A percentile compares a stretch with the other conserved stretches of the same genome.
Evolutionary conservation across 2,888 invertebrate species (phyloP).

Genomic region (Calameuta filiformis): DNA sequence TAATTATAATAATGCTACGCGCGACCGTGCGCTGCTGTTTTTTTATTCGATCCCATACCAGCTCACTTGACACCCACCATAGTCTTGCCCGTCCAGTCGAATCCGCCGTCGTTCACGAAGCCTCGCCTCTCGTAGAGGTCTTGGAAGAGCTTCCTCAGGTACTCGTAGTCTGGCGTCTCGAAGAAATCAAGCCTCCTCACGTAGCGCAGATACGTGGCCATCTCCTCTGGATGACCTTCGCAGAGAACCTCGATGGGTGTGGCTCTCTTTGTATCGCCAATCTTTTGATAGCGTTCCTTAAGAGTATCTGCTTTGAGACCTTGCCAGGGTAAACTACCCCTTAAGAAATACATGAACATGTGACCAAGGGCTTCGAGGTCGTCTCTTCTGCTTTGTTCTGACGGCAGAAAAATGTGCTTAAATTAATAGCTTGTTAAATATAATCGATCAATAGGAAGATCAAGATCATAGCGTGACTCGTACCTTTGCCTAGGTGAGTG

Average conservation of each 20-base stretch:
- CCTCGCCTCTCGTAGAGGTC: conserved; percentile 90
- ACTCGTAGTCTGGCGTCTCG: conserved; percentile 99
- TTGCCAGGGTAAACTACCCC: conserved; percentile 99
- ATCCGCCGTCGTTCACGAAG: conserved; percentile 90
- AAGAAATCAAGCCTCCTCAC: conserved; percentile 98
- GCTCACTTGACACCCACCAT: conserved; percentile 67
- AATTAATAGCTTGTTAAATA: background rate
- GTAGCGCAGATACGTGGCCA: conserved; percentile 97
- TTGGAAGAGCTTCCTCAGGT: conserved; percentile 94
- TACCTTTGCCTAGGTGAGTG: conserved; percentile 99
- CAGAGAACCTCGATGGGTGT: conserved; percentile 95
- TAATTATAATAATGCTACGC: background rate
- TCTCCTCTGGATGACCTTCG: conserved; percentile 92
- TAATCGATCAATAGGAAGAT: background rate
- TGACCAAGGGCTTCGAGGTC: conserved; percentile 99
- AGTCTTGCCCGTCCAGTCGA: conserved; percentile 94
- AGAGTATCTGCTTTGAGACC: conserved; percentile 99
- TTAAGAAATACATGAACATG: conserved; percentile 99
- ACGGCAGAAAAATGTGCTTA: conserved; percentile 36
- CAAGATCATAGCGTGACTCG: conserved; percentile 54
- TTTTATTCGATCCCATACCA: background rate
- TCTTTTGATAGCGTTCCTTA: conserved; percentile 99
- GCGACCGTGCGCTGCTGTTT: background rate
- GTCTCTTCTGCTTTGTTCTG: conserved; percentile 99
- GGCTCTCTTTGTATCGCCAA: conserved; percentile 99